Evolutionary conservation across 2,797 vertebrate genomes (phyloP).

Genomic region (Cyclura pinguis): DNA sequence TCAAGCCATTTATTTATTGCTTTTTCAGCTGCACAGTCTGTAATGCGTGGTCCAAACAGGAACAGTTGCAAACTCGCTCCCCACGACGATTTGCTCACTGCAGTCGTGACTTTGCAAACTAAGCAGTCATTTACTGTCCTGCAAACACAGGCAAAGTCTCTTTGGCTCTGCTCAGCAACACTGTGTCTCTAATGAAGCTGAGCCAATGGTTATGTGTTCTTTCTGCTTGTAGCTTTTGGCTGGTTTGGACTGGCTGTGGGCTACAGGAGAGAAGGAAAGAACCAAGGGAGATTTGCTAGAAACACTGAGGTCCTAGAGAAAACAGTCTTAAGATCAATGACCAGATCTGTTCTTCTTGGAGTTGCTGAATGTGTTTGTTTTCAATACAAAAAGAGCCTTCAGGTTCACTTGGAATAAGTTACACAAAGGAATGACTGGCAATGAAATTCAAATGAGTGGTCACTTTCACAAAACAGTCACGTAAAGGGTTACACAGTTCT

Average conservation of each 20-base stretch:
- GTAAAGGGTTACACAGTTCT: background rate
- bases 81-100: constrained; percentile 36
- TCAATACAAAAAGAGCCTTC: background rate
- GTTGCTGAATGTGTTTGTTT: background rate
- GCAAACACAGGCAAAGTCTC: constrained; percentile 47
- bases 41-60: constrained; percentile 29
- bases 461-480: background rate
- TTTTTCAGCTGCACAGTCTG: constrained; percentile 9
- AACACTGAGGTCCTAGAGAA: constrained; percentile 8
- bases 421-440: background rate
- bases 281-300: background rate
- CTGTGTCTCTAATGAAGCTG: background rate
- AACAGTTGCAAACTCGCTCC: constrained; percentile 45
- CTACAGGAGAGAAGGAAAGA: background rate
- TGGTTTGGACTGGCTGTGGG: constrained; percentile 32
- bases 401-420: rapidly evolving
- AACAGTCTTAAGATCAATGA: background rate
- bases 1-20: constrained; percentile 36
- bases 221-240: constrained; percentile 3
- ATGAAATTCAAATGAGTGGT: background rate
- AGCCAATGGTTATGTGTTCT: constrained; percentile 11
- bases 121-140: constrained; percentile 57
- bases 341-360: background rate
- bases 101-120: constrained; percentile 59
- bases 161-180: constrained; percentile 39